phyloP scores from a whole-genome alignment of 1,140 invertebrate species.

The Dolichoris vasculosae region DNA sequence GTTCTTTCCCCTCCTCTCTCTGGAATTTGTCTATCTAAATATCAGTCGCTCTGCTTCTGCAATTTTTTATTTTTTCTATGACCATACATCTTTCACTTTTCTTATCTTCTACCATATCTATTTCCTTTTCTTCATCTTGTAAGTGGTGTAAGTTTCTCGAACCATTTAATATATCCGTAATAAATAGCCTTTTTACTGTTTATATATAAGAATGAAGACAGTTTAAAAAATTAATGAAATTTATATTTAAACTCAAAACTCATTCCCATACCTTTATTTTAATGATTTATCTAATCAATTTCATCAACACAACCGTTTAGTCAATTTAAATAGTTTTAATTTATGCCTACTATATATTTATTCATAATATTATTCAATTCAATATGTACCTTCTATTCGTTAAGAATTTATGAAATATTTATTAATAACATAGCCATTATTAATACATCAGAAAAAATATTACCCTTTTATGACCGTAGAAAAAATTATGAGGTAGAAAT shows the following conservation, averaged over 20 bases:
- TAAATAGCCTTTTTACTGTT: conserved; percentile 18
- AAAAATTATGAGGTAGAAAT: too few relatives aligned
- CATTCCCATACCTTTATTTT: conserved; percentile 21
- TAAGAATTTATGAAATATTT: too few relatives aligned
- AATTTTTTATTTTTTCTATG: background rate
- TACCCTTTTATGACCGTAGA: too few relatives aligned
- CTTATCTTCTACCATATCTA: background rate
- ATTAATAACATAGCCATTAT: too few relatives aligned
- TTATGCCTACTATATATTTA: too few relatives aligned
- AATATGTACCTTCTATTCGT: too few relatives aligned
- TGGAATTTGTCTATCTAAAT: background rate
- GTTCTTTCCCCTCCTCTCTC: background rate
- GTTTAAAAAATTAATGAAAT: conserved; percentile 27
- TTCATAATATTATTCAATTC: too few relatives aligned
- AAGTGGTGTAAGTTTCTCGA: conserved; percentile 13
- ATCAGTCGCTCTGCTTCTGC: background rate
- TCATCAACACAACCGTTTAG: background rate
- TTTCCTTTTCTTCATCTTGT: background rate
- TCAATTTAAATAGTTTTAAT: too few relatives aligned
- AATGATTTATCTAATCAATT: background rate
- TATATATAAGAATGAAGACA: too few relatives aligned
- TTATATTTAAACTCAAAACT: background rate
- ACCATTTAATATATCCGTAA: conserved; percentile 32
- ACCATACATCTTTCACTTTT: background rate
- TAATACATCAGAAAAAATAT: too few relatives aligned